Evolutionary conservation across 2,797 vertebrate genomes (phyloP).

Genomic region (Malurus leucopterus): DNA sequence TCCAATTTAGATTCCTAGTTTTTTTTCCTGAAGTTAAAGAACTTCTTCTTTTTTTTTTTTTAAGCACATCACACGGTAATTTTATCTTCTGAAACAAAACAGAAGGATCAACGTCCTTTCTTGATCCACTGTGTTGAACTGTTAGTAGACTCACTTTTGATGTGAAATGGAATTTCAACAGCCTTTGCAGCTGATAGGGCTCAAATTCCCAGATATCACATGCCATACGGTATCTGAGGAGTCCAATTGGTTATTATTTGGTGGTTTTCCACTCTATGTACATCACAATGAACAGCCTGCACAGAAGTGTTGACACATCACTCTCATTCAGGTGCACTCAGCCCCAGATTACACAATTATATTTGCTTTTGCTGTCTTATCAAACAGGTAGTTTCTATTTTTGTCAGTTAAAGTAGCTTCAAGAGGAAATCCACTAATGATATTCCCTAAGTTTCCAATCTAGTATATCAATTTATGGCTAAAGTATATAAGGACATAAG

Average conservation of each 20-base stretch:
- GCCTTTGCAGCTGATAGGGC: neutral
- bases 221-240: accelerated
- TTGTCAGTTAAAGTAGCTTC: neutral
- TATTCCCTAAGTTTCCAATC: neutral
- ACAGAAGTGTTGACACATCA: neutral
- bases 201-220: neutral
- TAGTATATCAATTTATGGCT: neutral
- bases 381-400: neutral
- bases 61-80: neutral
- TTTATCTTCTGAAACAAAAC: neutral
- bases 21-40: neutral
- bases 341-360: neutral
- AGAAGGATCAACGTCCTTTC: neutral
- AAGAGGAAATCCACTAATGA: neutral
- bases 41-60: neutral
- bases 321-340: neutral
- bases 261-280: neutral
- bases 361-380: neutral
- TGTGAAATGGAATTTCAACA: neutral
- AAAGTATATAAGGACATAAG: neutral
- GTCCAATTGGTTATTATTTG: neutral
- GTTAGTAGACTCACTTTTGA: neutral
- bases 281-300: neutral
- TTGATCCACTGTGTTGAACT: neutral
- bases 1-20: neutral